Evolutionary conservation across 2,888 invertebrate species (phyloP).

Genomic region (Dermolepida albohirtum): DNA sequence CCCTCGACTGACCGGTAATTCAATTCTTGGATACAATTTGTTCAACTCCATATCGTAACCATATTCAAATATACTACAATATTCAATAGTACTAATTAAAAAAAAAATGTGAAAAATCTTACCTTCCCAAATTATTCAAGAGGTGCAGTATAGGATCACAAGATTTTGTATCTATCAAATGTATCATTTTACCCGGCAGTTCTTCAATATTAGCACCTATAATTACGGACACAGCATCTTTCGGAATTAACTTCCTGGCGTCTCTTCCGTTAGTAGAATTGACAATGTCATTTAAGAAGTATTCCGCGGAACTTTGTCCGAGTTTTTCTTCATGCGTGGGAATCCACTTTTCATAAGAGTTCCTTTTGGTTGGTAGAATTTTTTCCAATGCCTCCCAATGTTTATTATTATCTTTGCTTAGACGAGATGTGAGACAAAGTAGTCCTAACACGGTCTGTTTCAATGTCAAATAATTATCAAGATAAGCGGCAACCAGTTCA

Average conservation of each 20-base stretch:
- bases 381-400: neutral
- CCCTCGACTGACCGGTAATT: conserved; percentile 86
- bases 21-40: conserved; percentile 79
- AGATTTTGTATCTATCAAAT: no score
- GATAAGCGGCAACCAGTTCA: conserved; percentile 91
- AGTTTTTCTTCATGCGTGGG: neutral
- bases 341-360: conserved; percentile 14
- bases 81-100: neutral
- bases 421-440: conserved; percentile 66
- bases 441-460: conserved; percentile 73
- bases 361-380: neutral
- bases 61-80: conserved; percentile 68
- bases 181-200: no score
- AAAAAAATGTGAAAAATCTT: no score
- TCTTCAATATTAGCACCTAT: no score
- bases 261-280: no score
- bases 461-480: conserved; percentile 86
- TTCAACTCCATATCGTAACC: conserved; percentile 82
- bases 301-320: neutral
- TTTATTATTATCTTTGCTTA: neutral
- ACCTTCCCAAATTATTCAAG: no score
- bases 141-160: no score
- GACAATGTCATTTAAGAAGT: neutral
- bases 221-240: no score
- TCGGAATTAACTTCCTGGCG: no score